phyloP scores from a whole-genome alignment of 2,888 invertebrate genomes.

The Bimastos eiseni region DNA sequence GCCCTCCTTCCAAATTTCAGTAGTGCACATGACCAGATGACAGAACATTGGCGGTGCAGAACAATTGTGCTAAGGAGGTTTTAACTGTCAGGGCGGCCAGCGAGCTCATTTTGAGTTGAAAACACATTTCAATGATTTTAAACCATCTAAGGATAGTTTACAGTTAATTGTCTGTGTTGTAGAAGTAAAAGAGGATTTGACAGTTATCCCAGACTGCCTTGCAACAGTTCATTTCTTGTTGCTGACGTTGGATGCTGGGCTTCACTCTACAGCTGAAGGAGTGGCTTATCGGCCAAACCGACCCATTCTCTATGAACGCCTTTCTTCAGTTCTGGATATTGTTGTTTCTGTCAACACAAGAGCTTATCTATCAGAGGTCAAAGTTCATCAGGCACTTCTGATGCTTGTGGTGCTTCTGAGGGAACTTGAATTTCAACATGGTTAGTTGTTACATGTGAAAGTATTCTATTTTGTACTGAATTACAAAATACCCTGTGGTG shows the following conservation, averaged over 20 bases:
- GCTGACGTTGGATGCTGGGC: conserved; percentile 14
- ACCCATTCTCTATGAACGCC: not conserved
- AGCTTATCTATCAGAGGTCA: conserved; percentile 28
- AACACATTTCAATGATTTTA: no score
- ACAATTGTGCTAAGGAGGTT: no score
- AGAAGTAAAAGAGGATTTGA: not conserved
- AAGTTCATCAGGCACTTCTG: conserved; percentile 25
- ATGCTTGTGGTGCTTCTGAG: conserved; percentile 1
- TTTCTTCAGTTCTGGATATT: conserved; percentile 21
- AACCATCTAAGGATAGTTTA: not conserved
- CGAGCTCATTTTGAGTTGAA: no score
- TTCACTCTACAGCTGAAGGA: not conserved
- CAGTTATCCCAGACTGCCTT: not conserved
- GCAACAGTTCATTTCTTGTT: conserved; percentile 19
- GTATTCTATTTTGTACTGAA: not conserved
- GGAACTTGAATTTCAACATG: conserved; percentile 17
- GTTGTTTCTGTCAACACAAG: not conserved
- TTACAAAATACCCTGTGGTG: no score
- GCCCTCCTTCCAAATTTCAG: no score
- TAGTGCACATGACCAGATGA: no score
- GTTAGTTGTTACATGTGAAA: conserved; percentile 2
- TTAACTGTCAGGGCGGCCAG: no score
- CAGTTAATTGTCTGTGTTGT: not conserved
- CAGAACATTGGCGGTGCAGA: no score
- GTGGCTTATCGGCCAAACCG: not conserved